Evolutionary conservation across 1,140 invertebrate genomes (phyloP).

Genomic region (Orussus abietinus): DNA sequence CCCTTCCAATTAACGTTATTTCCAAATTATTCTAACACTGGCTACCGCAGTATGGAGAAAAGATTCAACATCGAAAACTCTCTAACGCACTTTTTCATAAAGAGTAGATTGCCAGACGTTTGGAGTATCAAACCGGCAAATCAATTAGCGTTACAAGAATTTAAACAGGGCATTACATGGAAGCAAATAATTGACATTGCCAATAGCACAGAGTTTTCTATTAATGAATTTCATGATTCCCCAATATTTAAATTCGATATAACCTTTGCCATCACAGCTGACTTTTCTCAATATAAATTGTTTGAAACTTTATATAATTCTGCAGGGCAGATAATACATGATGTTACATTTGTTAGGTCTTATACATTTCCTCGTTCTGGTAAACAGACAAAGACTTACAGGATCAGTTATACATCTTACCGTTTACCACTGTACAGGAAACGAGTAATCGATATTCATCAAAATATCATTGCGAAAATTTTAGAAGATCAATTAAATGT

Average conservation of each 20-base stretch:
- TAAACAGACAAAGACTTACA: conserved; percentile 39
- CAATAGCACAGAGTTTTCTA: conserved; percentile 12
- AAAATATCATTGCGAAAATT: conserved; percentile 39
- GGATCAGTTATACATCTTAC: conserved; percentile 46
- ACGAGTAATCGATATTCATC: conserved; percentile 45
- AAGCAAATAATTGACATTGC: conserved; percentile 4
- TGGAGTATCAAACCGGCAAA: no score
- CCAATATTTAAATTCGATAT: conserved; percentile 42
- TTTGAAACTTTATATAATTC: conserved; percentile 38
- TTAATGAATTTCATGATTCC: no score
- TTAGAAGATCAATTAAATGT: conserved; percentile 39
- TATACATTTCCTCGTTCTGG: conserved; percentile 34
- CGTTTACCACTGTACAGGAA: conserved; percentile 38
- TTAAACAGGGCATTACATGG: conserved; percentile 16
- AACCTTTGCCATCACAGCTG: conserved; percentile 26
- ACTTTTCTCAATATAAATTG: conserved; percentile 33
- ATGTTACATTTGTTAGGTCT: conserved; percentile 33
- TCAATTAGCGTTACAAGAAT: no score
- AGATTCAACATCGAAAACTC: conserved; percentile 54
- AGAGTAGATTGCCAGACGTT: no score
- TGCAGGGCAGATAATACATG: conserved; percentile 38
- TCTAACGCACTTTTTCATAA: conserved; percentile 52
- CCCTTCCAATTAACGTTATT: conserved; percentile 47
- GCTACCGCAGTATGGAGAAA: conserved; percentile 58
- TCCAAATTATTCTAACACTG: conserved; percentile 48